A percentile compares a stretch with the other conserved stretches of the same genome.
phyloP scores from a whole-genome alignment of 2,113 vertebrate species.

The Chaetura pelagica region DNA sequence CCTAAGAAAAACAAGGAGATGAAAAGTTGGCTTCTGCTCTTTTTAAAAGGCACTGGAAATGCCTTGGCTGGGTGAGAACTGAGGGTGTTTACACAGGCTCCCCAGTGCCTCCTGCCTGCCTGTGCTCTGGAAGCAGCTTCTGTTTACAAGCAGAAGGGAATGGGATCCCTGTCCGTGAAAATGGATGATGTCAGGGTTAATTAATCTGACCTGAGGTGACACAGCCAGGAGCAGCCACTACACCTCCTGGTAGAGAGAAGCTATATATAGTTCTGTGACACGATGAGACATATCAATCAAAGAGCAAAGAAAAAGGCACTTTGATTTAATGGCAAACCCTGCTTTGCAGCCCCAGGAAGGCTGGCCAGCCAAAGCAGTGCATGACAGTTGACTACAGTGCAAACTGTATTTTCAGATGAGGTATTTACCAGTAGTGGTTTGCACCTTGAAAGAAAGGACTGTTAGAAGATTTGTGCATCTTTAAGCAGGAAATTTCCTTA shows the following conservation, averaged over 20 bases:
- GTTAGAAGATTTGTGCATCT: not conserved
- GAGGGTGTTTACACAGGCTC: conserved; percentile 35
- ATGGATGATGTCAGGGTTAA: conserved; percentile 59
- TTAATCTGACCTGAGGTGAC: conserved; percentile 52
- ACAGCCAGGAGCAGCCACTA: not conserved
- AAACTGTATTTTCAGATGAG: not conserved
- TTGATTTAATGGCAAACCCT: conserved; percentile 6
- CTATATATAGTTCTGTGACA: not conserved
- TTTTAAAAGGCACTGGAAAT: conserved; percentile 49
- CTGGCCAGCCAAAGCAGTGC: not conserved
- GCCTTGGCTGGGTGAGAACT: not conserved
- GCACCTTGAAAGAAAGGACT: not conserved
- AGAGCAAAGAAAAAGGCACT: not conserved
- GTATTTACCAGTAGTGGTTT: not conserved
- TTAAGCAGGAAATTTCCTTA: not conserved
- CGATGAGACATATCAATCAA: not conserved
- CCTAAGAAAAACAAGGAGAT: conserved; percentile 61
- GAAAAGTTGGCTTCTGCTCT: conserved; percentile 56
- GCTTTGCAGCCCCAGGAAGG: not conserved
- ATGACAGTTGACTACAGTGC: not conserved
- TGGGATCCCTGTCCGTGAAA: conserved; percentile 32
- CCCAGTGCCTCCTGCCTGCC: not conserved
- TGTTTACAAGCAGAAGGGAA: conserved; percentile 59
- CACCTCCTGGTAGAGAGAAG: not conserved
- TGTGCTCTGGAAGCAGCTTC: not conserved